Evolutionary conservation across 2,797 vertebrate genomes (phyloP).

Genomic region (Phalanger gymnotis): DNA sequence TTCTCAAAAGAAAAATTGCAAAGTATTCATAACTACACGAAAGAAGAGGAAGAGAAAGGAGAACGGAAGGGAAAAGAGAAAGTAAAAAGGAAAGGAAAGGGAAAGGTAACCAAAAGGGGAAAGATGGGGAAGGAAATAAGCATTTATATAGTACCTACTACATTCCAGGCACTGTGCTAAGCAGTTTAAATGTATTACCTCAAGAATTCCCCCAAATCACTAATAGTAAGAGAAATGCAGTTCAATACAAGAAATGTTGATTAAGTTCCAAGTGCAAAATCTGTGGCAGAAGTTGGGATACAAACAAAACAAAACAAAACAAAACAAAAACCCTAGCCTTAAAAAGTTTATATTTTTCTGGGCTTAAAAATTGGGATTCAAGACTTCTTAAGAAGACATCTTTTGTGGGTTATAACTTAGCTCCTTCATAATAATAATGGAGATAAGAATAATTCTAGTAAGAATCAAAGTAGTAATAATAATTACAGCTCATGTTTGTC

Average conservation of each 20-base stretch:
- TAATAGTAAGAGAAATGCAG: background rate
- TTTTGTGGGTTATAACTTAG: background rate
- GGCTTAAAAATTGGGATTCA: background rate
- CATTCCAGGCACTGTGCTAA: background rate
- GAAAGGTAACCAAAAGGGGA: background rate
- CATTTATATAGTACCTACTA: background rate
- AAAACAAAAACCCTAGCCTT: background rate
- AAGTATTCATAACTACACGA: background rate
- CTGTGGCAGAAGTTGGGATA: background rate
- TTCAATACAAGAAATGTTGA: background rate
- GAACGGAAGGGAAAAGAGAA: background rate
- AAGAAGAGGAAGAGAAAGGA: background rate
- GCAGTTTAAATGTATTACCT: background rate
- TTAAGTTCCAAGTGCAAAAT: background rate
- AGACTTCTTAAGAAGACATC: background rate
- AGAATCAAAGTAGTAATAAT: background rate
- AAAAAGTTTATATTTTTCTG: background rate
- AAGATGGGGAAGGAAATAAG: background rate
- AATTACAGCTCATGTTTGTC: background rate
- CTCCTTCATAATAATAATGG: background rate
- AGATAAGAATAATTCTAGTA: background rate
- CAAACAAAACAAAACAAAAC: background rate
- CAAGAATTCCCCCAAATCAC: background rate
- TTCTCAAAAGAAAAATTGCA: background rate
- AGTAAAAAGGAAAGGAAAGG: background rate